phyloP scores from a whole-genome alignment of 2,888 invertebrate species.

The Cheiracanthium punctorium region DNA sequence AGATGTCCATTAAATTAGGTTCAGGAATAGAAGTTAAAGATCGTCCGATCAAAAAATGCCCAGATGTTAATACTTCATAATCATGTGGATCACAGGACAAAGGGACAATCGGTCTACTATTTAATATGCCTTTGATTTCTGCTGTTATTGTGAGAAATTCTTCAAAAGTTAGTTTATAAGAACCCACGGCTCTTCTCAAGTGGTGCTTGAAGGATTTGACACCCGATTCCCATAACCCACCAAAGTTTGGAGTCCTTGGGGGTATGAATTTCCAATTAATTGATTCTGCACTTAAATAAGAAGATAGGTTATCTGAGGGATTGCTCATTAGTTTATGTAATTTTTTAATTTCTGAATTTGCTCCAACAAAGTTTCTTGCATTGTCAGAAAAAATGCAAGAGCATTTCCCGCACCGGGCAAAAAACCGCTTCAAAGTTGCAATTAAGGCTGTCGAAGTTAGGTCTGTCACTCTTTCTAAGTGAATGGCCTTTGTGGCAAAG shows the following conservation, averaged over 20 bases:
- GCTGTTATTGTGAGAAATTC: too few relatives aligned
- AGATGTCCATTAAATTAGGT: background rate
- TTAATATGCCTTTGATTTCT: background rate
- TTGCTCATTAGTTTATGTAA: too few relatives aligned
- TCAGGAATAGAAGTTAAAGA: background rate
- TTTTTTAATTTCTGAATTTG: too few relatives aligned
- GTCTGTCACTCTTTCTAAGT: conserved; percentile 66
- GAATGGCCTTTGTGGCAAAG: conserved; percentile 51
- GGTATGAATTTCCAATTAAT: too few relatives aligned
- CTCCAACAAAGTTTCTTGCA: conserved; percentile 69
- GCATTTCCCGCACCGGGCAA: background rate
- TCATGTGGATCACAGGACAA: background rate
- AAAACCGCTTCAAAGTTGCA: conserved; percentile 61
- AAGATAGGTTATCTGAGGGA: too few relatives aligned
- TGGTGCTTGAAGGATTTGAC: too few relatives aligned
- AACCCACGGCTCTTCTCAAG: too few relatives aligned
- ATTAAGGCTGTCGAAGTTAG: conserved; percentile 68
- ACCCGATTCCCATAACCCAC: too few relatives aligned
- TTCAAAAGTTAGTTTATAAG: too few relatives aligned
- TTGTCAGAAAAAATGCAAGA: conserved; percentile 46
- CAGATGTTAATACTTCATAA: background rate
- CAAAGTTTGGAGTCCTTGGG: too few relatives aligned
- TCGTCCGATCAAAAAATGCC: background rate
- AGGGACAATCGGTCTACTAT: background rate
- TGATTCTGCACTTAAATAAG: too few relatives aligned